Percentiles rank a stretch among this genome's conserved stretches.
phyloP scores from a whole-genome alignment of 2,888 invertebrate genomes.

The Oxystoma pomonae region DNA sequence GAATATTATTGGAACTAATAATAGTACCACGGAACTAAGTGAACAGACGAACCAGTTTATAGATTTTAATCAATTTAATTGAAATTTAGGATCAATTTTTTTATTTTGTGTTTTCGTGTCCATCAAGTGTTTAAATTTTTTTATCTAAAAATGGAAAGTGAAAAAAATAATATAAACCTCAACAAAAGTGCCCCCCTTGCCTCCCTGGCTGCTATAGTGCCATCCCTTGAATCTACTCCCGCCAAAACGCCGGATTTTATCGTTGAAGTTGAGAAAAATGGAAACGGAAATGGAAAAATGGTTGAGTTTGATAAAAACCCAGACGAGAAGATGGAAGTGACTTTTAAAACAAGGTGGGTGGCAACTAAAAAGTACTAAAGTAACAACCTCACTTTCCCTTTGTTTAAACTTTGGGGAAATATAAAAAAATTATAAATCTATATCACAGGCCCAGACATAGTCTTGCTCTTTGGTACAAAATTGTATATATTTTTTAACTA shows the following conservation, averaged over 20 bases:
- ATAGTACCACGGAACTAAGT: not conserved
- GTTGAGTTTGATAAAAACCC: conserved; percentile 11
- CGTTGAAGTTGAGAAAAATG: not conserved
- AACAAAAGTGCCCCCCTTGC: conserved; percentile 28
- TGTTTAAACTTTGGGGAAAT: no score
- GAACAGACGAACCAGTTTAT: not conserved
- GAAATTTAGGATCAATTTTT: conserved; percentile 16
- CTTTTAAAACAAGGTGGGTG: conserved; percentile 23
- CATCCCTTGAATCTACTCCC: conserved; percentile 32
- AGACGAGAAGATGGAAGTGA: conserved; percentile 28
- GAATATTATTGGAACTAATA: conserved; percentile 28
- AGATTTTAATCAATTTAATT: no score
- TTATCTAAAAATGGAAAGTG: conserved; percentile 2
- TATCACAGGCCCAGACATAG: no score
- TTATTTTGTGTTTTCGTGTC: conserved; percentile 8
- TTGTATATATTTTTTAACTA: no score
- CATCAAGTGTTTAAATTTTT: conserved; percentile 14
- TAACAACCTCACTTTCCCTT: no score
- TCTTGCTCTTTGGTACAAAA: no score
- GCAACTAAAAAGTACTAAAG: no score
- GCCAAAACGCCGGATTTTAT: conserved; percentile 18
- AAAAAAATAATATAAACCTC: conserved; percentile 1
- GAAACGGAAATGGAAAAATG: not conserved
- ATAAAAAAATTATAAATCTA: no score
- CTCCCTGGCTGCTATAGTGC: conserved; percentile 27